Conservation (phyloP, 2,113 vertebrate species). For the Cynopterus brachyotis region DNA sequence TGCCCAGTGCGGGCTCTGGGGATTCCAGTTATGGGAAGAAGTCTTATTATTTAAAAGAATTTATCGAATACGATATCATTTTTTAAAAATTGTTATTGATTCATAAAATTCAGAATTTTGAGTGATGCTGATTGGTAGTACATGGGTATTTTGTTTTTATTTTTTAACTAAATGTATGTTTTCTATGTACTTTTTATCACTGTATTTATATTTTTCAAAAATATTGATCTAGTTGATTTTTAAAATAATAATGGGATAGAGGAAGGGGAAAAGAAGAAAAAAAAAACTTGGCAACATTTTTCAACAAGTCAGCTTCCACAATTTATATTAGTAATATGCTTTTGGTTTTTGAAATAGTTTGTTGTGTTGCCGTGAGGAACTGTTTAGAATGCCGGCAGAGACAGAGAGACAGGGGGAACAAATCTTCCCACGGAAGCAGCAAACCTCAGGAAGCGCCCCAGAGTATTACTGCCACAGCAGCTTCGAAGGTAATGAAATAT, state of each 20-base stretch:
- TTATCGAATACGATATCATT: not conserved
- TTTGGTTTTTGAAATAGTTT: constrained; percentile 87
- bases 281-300: not conserved
- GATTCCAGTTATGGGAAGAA: not conserved
- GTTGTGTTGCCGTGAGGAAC: constrained; percentile 96
- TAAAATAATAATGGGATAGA: not conserved
- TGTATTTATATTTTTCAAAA: not conserved
- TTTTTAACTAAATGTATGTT: not conserved
- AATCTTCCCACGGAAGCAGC: constrained; percentile 83
- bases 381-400: constrained; percentile 96
- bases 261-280: not conserved
- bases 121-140: not conserved
- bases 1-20: not conserved
- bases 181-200: not conserved
- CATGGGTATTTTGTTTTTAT: not conserved
- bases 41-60: not conserved
- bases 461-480: constrained; percentile 78
- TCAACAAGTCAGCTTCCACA: not conserved
- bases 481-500: constrained; percentile 86
- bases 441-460: constrained; percentile 91
- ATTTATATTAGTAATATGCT: constrained; percentile 54
- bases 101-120: not conserved
- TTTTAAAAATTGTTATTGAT: not conserved
- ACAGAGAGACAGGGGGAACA: constrained; percentile 89
- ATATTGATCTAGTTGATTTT: not conserved